phyloP scores from a whole-genome alignment of 2,113 vertebrate genomes.

The Aldabrachelys gigantea region DNA sequence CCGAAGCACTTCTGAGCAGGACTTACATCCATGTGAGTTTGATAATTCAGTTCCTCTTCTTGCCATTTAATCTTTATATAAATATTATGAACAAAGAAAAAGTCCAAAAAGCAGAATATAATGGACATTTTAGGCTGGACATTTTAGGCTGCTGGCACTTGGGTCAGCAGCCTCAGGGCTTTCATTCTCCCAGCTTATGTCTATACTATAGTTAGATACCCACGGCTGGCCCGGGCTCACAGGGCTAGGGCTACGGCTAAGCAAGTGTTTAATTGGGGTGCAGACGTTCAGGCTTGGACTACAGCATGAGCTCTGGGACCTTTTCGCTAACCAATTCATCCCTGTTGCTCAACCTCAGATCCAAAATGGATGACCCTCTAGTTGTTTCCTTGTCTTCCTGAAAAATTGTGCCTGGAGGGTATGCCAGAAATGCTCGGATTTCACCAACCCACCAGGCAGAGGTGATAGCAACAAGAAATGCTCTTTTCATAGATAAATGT shows the following conservation, averaged over 20 bases:
- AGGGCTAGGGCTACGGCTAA: background rate
- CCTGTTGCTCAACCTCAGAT: too few species aligned
- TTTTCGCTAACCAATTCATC: background rate
- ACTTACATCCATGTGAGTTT: background rate
- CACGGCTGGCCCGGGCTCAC: background rate
- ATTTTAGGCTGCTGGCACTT: background rate
- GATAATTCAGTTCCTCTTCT: background rate
- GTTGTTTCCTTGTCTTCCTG: too few species aligned
- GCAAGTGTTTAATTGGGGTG: background rate
- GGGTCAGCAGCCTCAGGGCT: background rate
- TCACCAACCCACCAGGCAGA: too few species aligned
- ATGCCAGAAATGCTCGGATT: too few species aligned
- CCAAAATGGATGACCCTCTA: too few species aligned
- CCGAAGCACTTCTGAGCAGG: background rate
- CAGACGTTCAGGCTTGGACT: background rate
- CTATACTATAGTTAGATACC: background rate
- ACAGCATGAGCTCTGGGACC: background rate
- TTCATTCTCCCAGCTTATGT: background rate
- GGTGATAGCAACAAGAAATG: too few species aligned
- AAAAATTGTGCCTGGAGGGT: too few species aligned
- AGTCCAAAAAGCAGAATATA: background rate
- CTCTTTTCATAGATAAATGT: too few species aligned
- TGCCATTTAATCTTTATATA: background rate
- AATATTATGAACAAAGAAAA: background rate
- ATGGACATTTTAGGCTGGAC: background rate